phyloP scores from a whole-genome alignment of 2,888 invertebrate species.

The Sinentomon sp. region DNA sequence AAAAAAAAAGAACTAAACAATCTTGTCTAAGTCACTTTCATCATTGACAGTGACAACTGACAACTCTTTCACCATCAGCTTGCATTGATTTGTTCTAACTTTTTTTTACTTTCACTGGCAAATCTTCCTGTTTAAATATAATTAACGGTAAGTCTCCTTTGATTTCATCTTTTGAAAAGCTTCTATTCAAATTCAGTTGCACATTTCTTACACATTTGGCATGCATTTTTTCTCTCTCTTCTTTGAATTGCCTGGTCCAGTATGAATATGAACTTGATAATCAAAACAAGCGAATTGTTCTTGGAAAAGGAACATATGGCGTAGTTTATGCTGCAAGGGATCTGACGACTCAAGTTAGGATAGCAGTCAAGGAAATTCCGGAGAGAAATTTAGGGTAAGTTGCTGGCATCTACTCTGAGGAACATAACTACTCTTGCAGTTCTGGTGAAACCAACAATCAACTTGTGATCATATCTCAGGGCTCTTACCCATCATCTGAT shows the following conservation, averaged over 20 bases:
- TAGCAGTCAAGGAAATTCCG: slow-evolving; percentile 94
- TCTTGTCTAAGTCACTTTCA: too few species aligned
- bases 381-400: slow-evolving; percentile 61
- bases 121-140: neutral
- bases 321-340: slow-evolving; percentile 81
- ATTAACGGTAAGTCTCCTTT: neutral
- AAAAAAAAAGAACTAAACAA: too few species aligned
- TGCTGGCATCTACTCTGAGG: too few species aligned
- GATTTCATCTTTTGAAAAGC: slow-evolving; percentile 1
- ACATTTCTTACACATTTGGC: too few species aligned
- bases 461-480: slow-evolving; percentile 1
- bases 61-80: too few species aligned
- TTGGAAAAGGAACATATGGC: slow-evolving; percentile 90
- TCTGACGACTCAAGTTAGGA: slow-evolving; percentile 68
- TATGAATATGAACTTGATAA: slow-evolving; percentile 91
- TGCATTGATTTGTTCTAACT: too few species aligned
- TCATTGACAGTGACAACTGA: too few species aligned
- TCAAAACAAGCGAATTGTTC: slow-evolving; percentile 47
- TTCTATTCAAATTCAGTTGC: too few species aligned
- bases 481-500: neutral
- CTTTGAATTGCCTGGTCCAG: slow-evolving; percentile 22
- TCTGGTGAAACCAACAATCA: slow-evolving; percentile 2
- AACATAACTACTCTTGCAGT: neutral
- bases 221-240: slow-evolving; percentile 1
- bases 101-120: too few species aligned